A percentile compares a stretch with the other conserved stretches of the same genome.
Evolutionary conservation across 1,140 invertebrate species (phyloP).

Genomic region (Psix sp.): DNA sequence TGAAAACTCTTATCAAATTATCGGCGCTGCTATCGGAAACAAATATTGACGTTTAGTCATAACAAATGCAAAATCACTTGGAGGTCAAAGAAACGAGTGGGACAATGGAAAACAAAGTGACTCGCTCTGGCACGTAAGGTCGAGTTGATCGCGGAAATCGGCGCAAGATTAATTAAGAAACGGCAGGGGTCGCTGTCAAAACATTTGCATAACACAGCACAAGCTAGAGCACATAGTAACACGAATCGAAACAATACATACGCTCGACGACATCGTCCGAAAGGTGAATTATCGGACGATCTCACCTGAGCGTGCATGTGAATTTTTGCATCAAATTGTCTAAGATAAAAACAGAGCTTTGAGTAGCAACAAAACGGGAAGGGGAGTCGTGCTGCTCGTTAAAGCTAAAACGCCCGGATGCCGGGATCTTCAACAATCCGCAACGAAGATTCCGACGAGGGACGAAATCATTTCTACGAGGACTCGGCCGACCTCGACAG

Average conservation of each 20-base stretch:
- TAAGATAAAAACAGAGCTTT: conserved; percentile 32
- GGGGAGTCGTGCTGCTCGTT: conserved; percentile 44
- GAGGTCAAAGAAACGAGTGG: no score
- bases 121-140: conserved; percentile 41
- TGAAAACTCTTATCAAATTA: no score
- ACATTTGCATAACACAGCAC: conserved; percentile 63
- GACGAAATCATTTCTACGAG: conserved; percentile 17
- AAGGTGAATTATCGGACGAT: no score
- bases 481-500: not conserved
- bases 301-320: conserved; percentile 10
- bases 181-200: conserved; percentile 52
- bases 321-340: conserved; percentile 16
- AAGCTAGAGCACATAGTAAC: conserved; percentile 64
- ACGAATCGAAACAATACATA: conserved; percentile 56
- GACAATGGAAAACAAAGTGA: conserved; percentile 12
- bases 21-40: no score
- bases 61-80: no score
- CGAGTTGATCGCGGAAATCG: no score
- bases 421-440: not conserved
- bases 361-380: conserved; percentile 1
- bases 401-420: conserved; percentile 13
- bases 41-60: no score
- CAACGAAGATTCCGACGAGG: not conserved
- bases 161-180: conserved; percentile 26
- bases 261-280: no score